These are phyloP conservation scores for Callorhinus ursinus DNA, from an alignment of 2,113 vertebrate genomes.

Conservation along the genomic window DNA sequence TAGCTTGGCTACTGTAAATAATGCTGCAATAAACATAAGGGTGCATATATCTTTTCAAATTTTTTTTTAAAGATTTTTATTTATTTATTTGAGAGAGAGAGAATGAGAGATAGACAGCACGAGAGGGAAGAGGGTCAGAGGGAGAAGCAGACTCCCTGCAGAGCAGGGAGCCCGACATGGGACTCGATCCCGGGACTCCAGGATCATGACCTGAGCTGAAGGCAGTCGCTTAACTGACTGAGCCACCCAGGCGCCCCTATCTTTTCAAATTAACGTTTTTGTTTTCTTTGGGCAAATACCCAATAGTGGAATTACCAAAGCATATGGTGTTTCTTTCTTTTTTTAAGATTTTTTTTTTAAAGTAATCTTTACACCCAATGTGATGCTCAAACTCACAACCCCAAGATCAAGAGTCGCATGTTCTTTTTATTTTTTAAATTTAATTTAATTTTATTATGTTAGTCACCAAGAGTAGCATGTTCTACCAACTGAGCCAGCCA, in stretches of 20 bases:
- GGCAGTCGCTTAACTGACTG: too few relatives aligned
- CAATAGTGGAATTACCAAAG: neutral
- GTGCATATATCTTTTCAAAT: neutral
- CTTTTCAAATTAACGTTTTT: neutral
- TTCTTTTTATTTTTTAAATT: neutral
- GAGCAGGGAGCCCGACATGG: too few relatives aligned
- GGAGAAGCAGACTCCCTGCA: too few relatives aligned
- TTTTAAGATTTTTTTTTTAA: neutral
- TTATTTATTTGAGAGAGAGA: too few relatives aligned
- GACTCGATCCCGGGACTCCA: too few relatives aligned
- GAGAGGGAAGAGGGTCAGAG: too few relatives aligned
- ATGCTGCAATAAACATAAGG: neutral
- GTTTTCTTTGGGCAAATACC: neutral
- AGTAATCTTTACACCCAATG: neutral
- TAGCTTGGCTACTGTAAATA: neutral
- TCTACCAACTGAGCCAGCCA: neutral
- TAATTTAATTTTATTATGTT: too few relatives aligned
- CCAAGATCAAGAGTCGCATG: neutral
- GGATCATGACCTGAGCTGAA: too few relatives aligned
- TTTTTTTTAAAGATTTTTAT: too few relatives aligned
- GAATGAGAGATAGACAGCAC: too few relatives aligned
- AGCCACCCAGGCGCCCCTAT: too few relatives aligned
- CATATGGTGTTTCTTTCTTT: neutral
- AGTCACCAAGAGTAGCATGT: neutral
- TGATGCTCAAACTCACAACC: neutral